Evolutionary conservation across 2,797 vertebrate species (phyloP).

Genomic region (Malacoraja senta): DNA sequence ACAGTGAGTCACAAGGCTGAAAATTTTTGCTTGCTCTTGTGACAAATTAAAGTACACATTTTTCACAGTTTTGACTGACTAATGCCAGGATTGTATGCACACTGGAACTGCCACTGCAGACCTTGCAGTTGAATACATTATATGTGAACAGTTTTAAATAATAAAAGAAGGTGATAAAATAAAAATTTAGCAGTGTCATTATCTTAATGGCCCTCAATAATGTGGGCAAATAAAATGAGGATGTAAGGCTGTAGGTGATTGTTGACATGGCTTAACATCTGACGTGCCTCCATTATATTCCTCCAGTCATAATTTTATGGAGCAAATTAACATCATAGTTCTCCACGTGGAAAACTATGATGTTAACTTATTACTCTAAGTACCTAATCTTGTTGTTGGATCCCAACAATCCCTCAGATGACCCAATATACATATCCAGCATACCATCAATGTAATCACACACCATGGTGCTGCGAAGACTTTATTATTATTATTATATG

Average conservation of each 20-base stretch:
- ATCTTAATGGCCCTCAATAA: neutral
- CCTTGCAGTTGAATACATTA: neutral
- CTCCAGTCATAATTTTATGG: neutral
- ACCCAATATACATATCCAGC: too few relatives aligned
- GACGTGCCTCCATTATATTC: neutral
- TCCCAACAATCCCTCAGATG: too few relatives aligned
- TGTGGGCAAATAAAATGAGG: neutral
- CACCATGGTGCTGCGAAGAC: too few relatives aligned
- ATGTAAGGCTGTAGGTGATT: neutral
- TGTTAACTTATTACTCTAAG: too few relatives aligned
- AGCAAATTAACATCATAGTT: neutral
- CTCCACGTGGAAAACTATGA: too few relatives aligned
- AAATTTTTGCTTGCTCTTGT: neutral
- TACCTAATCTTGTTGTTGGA: too few relatives aligned
- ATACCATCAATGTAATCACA: too few relatives aligned
- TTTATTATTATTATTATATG: too few relatives aligned
- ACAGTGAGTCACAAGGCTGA: neutral
- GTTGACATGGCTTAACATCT: neutral
- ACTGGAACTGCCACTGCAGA: neutral
- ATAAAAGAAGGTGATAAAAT: neutral
- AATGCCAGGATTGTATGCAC: neutral
- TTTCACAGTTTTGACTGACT: neutral
- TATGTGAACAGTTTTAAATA: constrained; percentile 4
- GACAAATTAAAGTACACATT: neutral
- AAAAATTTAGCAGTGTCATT: neutral